Percentiles rank a stretch among this genome's conserved stretches.
Evolutionary conservation across 2,888 invertebrate species (phyloP).

Genomic region (Cotesia congregata): DNA sequence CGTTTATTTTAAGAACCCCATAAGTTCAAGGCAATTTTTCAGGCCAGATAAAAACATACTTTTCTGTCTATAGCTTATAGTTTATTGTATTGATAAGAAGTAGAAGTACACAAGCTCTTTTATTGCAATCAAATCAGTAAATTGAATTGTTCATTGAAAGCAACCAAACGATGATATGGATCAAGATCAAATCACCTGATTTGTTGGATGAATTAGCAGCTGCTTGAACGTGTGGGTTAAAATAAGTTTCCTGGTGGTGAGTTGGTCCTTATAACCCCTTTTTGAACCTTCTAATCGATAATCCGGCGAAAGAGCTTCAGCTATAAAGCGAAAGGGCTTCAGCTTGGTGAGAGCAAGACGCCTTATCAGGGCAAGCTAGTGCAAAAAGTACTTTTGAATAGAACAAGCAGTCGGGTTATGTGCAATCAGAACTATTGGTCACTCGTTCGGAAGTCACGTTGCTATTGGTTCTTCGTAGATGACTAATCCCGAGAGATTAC

Average conservation of each 20-base stretch:
- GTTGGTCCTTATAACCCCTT: conserved; percentile 16
- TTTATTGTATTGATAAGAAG: not conserved
- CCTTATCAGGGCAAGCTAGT: not conserved
- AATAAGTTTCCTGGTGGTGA: conserved; percentile 25
- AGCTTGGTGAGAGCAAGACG: not conserved
- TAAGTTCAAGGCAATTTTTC: too few species aligned
- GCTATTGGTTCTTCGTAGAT: conserved; percentile 38
- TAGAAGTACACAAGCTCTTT: too few species aligned
- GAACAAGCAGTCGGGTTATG: conserved; percentile 25
- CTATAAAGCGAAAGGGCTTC: conserved; percentile 7
- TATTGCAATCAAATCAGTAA: too few species aligned
- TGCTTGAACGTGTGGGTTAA: conserved; percentile 18
- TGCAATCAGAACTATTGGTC: conserved; percentile 40
- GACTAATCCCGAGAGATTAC: conserved; percentile 51
- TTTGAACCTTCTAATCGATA: conserved; percentile 28
- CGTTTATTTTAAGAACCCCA: too few species aligned
- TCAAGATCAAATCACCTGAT: too few species aligned
- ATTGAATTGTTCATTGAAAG: too few species aligned
- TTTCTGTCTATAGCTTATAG: conserved; percentile 2
- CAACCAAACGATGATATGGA: too few species aligned
- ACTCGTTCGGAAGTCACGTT: conserved; percentile 47
- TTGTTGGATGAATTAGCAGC: conserved; percentile 27
- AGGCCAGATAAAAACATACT: too few species aligned
- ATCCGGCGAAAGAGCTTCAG: conserved; percentile 21
- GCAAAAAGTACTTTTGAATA: not conserved